A percentile compares a stretch with the other conserved stretches of the same genome.
These are phyloP conservation scores for Sinosuthora webbiana DNA, from an alignment of 2,113 vertebrate genomes.

Conservation along the genomic window DNA sequence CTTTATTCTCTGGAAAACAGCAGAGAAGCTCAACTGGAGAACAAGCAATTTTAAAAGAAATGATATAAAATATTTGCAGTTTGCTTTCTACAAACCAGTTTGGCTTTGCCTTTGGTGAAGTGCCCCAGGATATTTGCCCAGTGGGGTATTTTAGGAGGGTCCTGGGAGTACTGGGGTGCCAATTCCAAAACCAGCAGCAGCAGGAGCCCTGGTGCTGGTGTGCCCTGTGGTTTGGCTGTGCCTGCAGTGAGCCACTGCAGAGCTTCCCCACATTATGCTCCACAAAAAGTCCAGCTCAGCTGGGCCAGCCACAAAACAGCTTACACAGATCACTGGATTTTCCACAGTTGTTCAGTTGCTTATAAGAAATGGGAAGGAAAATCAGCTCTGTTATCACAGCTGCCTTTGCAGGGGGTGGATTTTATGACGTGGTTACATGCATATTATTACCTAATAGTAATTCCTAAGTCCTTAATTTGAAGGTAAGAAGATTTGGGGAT, in stretches of 20 bases:
- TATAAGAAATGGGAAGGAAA: background rate
- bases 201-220: background rate
- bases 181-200: background rate
- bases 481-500: background rate
- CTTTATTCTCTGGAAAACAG: background rate
- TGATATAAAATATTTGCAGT: background rate
- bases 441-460: background rate
- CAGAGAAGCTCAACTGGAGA: background rate
- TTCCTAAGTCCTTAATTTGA: background rate
- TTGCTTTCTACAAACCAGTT: background rate
- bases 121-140: background rate
- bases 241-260: background rate
- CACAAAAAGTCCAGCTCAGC: background rate
- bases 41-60: background rate
- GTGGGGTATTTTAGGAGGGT: background rate
- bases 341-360: fast-evolving
- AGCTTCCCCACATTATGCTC: background rate
- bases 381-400: background rate
- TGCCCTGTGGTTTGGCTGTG: background rate
- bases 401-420: background rate
- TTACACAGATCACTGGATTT: background rate
- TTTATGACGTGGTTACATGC: background rate
- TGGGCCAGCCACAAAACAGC: background rate
- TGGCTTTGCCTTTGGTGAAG: background rate
- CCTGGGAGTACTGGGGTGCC: background rate